A percentile compares a stretch with the other conserved stretches of the same genome.
These are phyloP conservation scores for Polydesmus complanatus DNA, from an alignment of 2,888 invertebrate species.

Conservation along the genomic window DNA sequence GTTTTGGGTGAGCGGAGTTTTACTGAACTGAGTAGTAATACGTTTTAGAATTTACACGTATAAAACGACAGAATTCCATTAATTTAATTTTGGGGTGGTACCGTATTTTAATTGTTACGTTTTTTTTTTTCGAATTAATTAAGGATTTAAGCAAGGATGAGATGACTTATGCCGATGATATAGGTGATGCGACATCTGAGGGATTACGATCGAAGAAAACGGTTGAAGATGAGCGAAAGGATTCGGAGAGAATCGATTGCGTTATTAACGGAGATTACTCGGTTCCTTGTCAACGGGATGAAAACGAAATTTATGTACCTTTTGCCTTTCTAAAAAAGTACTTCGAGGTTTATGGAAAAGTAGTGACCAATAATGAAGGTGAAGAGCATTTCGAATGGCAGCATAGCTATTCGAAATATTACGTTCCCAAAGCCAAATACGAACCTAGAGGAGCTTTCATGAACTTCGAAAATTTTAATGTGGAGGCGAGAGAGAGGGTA, in stretches of 20 bases:
- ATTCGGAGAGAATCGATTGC: constrained; percentile 39
- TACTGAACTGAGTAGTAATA: too few species aligned
- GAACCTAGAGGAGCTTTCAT: constrained; percentile 82
- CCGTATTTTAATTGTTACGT: too few species aligned
- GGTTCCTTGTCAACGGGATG: constrained; percentile 58
- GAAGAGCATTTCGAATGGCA: constrained; percentile 84
- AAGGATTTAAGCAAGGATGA: neutral
- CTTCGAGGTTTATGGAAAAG: constrained; percentile 83
- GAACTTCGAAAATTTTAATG: constrained; percentile 96
- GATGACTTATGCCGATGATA: neutral
- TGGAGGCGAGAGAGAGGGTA: constrained; percentile 87
- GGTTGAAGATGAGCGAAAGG: neutral
- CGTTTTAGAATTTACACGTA: too few species aligned
- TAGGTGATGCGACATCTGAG: neutral
- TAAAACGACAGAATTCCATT: too few species aligned
- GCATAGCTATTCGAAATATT: constrained; percentile 83
- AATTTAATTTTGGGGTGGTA: too few species aligned
- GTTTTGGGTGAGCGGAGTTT: too few species aligned
- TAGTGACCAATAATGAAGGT: constrained; percentile 44
- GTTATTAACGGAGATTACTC: constrained; percentile 75
- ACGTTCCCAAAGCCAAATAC: constrained; percentile 75
- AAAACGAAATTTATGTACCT: constrained; percentile 72
- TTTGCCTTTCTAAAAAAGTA: constrained; percentile 85
- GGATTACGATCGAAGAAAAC: too few species aligned
- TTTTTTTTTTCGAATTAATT: too few species aligned